Base-by-base conservation (phyloP, 92 coral and sea anemone species). In the Scolanthus callimorphus region DNA sequence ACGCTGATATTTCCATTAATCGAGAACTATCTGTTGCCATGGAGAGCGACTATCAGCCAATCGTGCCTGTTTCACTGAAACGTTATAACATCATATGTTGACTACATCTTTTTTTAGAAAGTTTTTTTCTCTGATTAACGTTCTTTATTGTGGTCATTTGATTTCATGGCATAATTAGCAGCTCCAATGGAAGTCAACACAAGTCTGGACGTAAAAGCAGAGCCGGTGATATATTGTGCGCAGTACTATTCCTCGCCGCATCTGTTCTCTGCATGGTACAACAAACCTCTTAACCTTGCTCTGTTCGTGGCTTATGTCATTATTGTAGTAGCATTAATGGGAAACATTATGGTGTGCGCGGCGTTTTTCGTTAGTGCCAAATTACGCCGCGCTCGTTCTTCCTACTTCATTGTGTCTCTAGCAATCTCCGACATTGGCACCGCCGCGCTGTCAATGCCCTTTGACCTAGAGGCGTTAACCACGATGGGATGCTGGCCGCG, bases 401-500 rank as follows among this genome's bases (percentile, higher is more conserved):
- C 78, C 2, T 84, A 77, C 55, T 89, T 79, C 68, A 71, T 89
- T 1, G 67, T 89, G 12, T 84, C 91, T 17, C 80, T 89, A 4
- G 85, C 97, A 1, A 29, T 89, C 31, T 85, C 97, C 20, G 97
- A 84, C 74, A 65, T 89, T 38, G 70, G 79, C 24, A 89, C 97
- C 2, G 83, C 91, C 0, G 45, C 84, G 25, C 11, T 89, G 20
- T 75, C 75, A 15, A 84, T 80, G 79, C 59, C 97, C 0, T 64
- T 89, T 12, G 91, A 89, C 12, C 67, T 80, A 39, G 88, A 80
- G 12, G 60, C 21, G 25, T 37, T 80, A 25, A 43, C 69, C 27
- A 62, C 61, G 45, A 9, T 60, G 11, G 60, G 67, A 1, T 62
- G 69, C 29, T 89, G 97, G 97, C 52, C 12, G 4, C 6, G 15